Base-by-base conservation (phyloP, 2,797 vertebrate species). In the Labeo calbasu region DNA sequence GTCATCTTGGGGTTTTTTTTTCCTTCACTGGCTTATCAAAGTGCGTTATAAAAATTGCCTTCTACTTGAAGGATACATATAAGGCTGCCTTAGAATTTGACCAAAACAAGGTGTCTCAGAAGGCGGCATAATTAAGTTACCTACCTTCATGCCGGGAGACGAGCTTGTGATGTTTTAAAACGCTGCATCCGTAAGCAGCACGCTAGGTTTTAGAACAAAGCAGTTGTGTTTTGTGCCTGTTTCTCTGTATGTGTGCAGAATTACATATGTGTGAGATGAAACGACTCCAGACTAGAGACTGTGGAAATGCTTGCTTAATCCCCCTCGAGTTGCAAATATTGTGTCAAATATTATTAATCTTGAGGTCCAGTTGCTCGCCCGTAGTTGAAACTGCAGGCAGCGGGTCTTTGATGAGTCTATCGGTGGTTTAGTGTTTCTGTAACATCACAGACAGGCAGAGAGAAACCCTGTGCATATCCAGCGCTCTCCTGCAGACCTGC, bases 311-410 rank as follows among this genome's bases (percentile, higher is more conserved):
- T 15, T 76, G 48, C 76, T 76, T 83, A 83, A 76, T 76, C 50
- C 72, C 72, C 48, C 50, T 55, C 50, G 23, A 77, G 82, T 83
- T 77, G 73, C 82, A 83, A 83, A 83, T 69, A 83, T 57, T 25
- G 59, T 77, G 72, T 77, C 73, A 57, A 78, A 50, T 61, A 84
- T 71, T 70, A 71, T 84, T 78, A 77, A 84, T 84, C 65, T 78
- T 17, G 75, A 61, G 75, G 75, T 78, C 75, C 75, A 84, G 75
- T 59, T 69, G 51, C 40, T 57, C 14, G 2, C 50, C 73, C 51
- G 72, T 51, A 51, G 75, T 78, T 68, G 43, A 40, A 53, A 76
- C 71, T 76, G 48, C 71, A 76, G 81, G 71, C 23, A 77, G 75
- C 5, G 19, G 1, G 19, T 70, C 75, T 78, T 84, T 84, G 82